Conservation (phyloP, 1,140 invertebrate species). For the Agrypnia vestita region DNA sequence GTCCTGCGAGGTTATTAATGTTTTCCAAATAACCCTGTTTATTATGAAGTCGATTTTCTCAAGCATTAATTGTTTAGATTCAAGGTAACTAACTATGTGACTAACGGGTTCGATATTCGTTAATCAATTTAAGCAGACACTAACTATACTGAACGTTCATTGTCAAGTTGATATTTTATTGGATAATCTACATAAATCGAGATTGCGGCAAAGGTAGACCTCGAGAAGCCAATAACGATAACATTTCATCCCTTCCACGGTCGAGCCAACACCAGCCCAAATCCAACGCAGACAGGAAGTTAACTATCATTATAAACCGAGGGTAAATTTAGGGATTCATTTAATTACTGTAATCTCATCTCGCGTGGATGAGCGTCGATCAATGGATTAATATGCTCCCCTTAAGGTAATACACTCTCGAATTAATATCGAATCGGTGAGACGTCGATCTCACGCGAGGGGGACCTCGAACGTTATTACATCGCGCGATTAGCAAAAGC, state of each 20-base stretch:
- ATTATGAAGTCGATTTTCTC: too few relatives aligned
- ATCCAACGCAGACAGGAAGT: slow-evolving; percentile 10
- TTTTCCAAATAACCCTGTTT: too few relatives aligned
- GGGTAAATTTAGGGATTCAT: slow-evolving; percentile 43
- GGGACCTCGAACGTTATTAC: background rate
- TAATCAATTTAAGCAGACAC: too few relatives aligned
- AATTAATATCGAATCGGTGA: slow-evolving; percentile 38
- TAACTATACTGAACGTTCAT: background rate
- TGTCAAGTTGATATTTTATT: slow-evolving; percentile 37
- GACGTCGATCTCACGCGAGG: background rate
- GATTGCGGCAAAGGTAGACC: slow-evolving; percentile 32
- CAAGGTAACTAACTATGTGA: too few relatives aligned
- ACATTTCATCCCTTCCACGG: background rate
- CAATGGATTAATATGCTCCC: slow-evolving; percentile 34
- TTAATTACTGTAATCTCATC: slow-evolving; percentile 48
- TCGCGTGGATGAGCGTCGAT: slow-evolving; percentile 44
- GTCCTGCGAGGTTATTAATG: too few relatives aligned
- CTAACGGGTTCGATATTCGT: too few relatives aligned
- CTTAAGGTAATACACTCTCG: slow-evolving; percentile 41
- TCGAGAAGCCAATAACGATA: slow-evolving; percentile 45
- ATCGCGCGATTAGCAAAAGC: too few relatives aligned
- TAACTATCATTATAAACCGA: slow-evolving; percentile 46
- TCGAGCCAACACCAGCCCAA: background rate
- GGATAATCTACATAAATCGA: slow-evolving; percentile 42
- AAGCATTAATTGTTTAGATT: too few relatives aligned